Base-by-base conservation (phyloP, 2,888 invertebrate genomes). In the Ectemnius lituratus region DNA sequence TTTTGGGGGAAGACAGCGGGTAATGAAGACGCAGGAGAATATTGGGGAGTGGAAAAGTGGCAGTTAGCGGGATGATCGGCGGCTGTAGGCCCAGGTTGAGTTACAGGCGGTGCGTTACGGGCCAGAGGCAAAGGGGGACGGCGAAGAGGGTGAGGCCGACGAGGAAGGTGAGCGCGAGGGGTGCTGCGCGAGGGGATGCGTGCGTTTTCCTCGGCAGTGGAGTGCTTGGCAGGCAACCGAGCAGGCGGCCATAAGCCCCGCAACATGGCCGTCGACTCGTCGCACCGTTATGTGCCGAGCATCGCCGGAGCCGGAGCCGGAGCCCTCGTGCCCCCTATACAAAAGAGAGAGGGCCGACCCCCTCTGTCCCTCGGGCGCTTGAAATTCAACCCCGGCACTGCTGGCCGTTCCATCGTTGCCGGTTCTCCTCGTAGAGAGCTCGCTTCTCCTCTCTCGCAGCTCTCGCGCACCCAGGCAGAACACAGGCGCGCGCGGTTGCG, bases 321-420 rank as follows among this genome's bases (percentile, higher is more conserved):
- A 37, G 81, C 85, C 84, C 87, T 86, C 84, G 87, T 86, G 87
- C 84, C 84, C 87, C 85, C 80, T 87, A 87, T 86, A 84, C 84
- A 86, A 87, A 83, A 83, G 84, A 83, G 82, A 87, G 85, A 86
- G 87, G 83, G 79, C 85, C 83, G 83, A 81, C 82, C 85, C 84
- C 83, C 82, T 84, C 82, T 85, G 85, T 87, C 84, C 86, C 86
- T 85, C 84, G 83, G 83, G 84, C 86, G 88, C 84, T 88, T 88
- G 89, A 89, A 89, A 88, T 89, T 88, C 88, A 89, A 88, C 88
- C 89, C 88, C 85, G 87, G 80, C 83, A 85, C 83, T 83, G 83
- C 58, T 67, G 67, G 37, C 62, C 66, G 76, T 46, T 71, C 65
- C 88, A 84, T 83, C 83, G 88, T 88, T 88, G 88, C 88, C 87